These are phyloP conservation scores for Heloderma charlesbogerti DNA, from an alignment of 2,113 vertebrate species.

Conservation along the genomic window DNA sequence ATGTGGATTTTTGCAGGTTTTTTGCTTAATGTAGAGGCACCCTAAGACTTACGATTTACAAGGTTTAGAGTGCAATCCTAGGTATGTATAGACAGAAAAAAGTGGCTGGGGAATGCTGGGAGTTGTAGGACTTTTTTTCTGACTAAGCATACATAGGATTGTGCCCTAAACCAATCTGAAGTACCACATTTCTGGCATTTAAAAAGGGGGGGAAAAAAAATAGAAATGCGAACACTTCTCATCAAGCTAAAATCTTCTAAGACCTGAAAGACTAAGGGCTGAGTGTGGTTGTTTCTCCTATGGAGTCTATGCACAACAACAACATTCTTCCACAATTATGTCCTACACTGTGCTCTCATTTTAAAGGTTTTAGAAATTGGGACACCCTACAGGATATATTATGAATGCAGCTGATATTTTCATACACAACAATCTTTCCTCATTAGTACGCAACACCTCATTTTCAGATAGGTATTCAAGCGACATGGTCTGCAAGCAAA, in stretches of 20 bases:
- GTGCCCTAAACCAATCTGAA: too few species aligned
- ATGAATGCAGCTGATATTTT: neutral
- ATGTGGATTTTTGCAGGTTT: too few species aligned
- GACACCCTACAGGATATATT: neutral
- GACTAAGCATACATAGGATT: too few species aligned
- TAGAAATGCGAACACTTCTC: neutral
- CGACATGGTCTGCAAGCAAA: constrained; percentile 27
- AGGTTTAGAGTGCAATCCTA: too few species aligned
- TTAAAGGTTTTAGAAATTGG: constrained; percentile 18
- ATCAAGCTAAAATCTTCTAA: neutral
- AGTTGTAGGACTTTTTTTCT: too few species aligned
- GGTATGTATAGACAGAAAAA: too few species aligned
- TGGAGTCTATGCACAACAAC: neutral
- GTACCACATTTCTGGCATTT: neutral
- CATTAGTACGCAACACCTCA: constrained; percentile 23
- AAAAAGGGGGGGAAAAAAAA: neutral
- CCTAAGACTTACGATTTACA: too few species aligned
- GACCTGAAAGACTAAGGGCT: neutral
- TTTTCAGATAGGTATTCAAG: neutral
- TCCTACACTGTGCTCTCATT: neutral
- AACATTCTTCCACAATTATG: neutral
- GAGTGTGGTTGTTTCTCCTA: neutral
- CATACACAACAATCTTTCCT: constrained; percentile 14
- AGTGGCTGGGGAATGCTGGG: too few species aligned
- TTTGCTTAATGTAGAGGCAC: too few species aligned